Evolutionary conservation across 1,140 invertebrate species (phyloP).

Genomic region (Tribolium madens): DNA sequence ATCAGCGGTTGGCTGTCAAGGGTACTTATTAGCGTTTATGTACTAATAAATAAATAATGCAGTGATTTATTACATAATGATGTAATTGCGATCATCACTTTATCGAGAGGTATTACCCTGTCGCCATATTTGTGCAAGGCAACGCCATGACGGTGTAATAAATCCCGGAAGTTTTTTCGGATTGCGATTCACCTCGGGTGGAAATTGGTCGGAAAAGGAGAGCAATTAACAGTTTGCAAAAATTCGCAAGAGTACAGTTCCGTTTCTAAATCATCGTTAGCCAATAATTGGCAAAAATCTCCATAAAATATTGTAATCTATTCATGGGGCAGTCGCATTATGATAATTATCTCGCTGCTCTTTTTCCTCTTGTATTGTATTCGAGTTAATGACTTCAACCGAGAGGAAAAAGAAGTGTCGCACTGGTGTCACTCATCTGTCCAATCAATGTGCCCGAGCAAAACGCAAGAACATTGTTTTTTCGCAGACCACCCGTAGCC

Average conservation of each 20-base stretch:
- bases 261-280: slow-evolving; percentile 10
- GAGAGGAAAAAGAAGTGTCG: slow-evolving; percentile 5
- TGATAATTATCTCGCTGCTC: slow-evolving; percentile 8
- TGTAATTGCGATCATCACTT: slow-evolving; percentile 26
- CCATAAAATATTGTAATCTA: slow-evolving; percentile 11
- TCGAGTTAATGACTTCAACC: slow-evolving; percentile 9
- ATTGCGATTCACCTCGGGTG: slow-evolving; percentile 3
- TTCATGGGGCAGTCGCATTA: slow-evolving; percentile 17
- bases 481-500: slow-evolving; percentile 1
- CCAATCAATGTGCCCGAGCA: not conserved
- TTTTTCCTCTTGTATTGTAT: slow-evolving; percentile 1
- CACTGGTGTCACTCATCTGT: not conserved
- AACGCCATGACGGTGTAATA: slow-evolving; percentile 6
- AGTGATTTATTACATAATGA: slow-evolving; percentile 23
- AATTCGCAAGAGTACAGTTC: not conserved
- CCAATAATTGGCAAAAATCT: slow-evolving; percentile 28
- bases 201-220: not conserved
- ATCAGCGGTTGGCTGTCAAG: slow-evolving; percentile 22
- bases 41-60: slow-evolving; percentile 18
- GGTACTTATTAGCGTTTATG: slow-evolving; percentile 16
- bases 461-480: slow-evolving; percentile 3
- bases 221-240: not conserved
- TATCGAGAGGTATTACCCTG: not conserved
- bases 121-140: slow-evolving; percentile 9
- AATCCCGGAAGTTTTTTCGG: not conserved